Evolutionary conservation across 2,888 invertebrate species (phyloP).

Genomic region (Prenolepis imparis): DNA sequence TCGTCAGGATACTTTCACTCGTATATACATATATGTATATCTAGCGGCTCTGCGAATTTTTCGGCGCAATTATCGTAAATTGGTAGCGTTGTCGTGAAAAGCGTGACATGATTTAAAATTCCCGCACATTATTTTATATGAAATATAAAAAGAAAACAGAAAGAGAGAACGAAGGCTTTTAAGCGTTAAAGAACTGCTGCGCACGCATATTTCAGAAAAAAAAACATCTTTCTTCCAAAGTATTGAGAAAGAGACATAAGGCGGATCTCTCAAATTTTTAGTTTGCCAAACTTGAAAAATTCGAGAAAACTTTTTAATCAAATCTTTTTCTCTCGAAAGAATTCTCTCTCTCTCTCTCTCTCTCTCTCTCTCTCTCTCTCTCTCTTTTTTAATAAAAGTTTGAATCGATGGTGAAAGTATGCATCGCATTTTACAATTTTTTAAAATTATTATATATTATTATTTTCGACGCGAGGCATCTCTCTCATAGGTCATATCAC

Average conservation of each 20-base stretch:
- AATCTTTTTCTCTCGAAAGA: neutral
- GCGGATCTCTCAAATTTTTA: neutral
- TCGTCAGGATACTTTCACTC: slow-evolving; percentile 48
- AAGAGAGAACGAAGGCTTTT: neutral
- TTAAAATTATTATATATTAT: slow-evolving; percentile 3
- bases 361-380: neutral
- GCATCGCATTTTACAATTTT: slow-evolving; percentile 11
- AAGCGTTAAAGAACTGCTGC: neutral
- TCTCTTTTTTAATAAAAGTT: neutral
- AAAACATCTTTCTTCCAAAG: neutral
- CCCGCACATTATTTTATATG: neutral
- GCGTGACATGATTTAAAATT: slow-evolving; percentile 8
- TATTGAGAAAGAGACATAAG: neutral
- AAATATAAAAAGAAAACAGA: neutral
- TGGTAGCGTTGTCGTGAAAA: neutral
- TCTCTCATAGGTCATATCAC: neutral
- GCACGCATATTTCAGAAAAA: neutral
- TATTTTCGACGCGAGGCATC: slow-evolving; percentile 13
- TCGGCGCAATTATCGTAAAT: slow-evolving; percentile 15
- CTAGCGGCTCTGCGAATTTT: neutral
- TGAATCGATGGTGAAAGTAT: neutral
- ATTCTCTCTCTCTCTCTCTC: too few species aligned
- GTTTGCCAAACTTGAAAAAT: slow-evolving; percentile 3
- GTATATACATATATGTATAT: neutral
- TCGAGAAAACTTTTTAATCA: neutral